Evolutionary conservation across 2,113 vertebrate species (phyloP).

Genomic region (Ciconia stormi): DNA sequence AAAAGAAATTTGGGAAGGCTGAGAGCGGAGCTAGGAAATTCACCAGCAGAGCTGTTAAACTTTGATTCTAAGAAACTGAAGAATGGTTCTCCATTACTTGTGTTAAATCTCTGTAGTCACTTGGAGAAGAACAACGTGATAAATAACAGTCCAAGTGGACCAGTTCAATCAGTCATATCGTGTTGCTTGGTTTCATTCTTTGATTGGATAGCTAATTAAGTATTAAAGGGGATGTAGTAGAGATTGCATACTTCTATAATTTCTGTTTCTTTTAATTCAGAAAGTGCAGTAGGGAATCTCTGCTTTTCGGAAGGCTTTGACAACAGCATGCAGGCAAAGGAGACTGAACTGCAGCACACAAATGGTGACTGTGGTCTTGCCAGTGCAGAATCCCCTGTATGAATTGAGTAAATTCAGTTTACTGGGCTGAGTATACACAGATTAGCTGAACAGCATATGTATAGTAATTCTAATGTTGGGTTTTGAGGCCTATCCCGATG

Average conservation of each 20-base stretch:
- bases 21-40: neutral
- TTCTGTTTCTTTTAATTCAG: neutral
- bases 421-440: neutral
- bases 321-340: neutral
- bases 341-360: neutral
- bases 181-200: neutral
- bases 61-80: neutral
- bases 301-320: neutral
- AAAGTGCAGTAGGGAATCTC: neutral
- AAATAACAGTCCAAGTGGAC: neutral
- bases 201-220: neutral
- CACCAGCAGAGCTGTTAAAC: neutral
- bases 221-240: neutral
- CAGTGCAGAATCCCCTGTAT: neutral
- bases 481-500: neutral
- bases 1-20: neutral
- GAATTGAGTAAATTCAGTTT: neutral
- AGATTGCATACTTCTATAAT: neutral
- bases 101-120: neutral
- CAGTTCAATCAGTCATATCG: neutral
- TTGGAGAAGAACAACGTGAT: neutral
- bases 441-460: neutral
- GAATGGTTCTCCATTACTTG: neutral
- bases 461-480: neutral
- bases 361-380: neutral